Percentiles rank a stretch among this genome's conserved stretches.
Conservation (phyloP, 2,797 vertebrate species). For the Enteromius unitaeniatus region DNA sequence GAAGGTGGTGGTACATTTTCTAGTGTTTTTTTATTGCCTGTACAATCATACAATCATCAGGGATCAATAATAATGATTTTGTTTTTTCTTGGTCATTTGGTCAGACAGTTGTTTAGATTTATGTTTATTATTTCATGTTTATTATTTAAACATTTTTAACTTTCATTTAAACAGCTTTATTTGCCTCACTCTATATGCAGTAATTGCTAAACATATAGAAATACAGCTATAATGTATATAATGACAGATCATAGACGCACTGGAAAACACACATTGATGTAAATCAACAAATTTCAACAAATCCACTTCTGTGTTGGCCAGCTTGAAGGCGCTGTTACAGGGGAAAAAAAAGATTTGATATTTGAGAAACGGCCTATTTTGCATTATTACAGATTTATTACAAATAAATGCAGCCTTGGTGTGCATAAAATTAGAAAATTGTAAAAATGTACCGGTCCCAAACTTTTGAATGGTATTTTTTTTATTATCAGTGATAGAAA, state of each 20-base stretch:
- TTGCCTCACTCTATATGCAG: neutral
- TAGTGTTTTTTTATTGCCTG: neutral
- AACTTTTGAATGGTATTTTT: no score
- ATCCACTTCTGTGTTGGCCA: neutral
- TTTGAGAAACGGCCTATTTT: no score
- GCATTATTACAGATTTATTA: no score
- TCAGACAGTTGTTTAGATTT: neutral
- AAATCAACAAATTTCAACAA: neutral
- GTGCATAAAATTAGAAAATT: no score
- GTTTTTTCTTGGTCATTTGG: neutral
- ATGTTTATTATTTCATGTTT: neutral
- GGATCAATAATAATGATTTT: neutral
- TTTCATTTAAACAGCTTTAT: neutral
- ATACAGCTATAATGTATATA: neutral
- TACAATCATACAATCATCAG: neutral
- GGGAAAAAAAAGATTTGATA: neutral
- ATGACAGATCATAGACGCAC: neutral
- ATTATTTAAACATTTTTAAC: neutral
- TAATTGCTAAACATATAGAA: neutral
- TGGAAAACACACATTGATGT: neutral
- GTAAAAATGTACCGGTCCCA: no score
- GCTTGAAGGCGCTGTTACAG: no score
- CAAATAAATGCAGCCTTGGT: no score
- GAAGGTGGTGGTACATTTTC: neutral
- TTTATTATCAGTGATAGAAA: no score